phyloP scores from a whole-genome alignment of 1,140 invertebrate genomes.

The Lordiphosa clarofinis region DNA sequence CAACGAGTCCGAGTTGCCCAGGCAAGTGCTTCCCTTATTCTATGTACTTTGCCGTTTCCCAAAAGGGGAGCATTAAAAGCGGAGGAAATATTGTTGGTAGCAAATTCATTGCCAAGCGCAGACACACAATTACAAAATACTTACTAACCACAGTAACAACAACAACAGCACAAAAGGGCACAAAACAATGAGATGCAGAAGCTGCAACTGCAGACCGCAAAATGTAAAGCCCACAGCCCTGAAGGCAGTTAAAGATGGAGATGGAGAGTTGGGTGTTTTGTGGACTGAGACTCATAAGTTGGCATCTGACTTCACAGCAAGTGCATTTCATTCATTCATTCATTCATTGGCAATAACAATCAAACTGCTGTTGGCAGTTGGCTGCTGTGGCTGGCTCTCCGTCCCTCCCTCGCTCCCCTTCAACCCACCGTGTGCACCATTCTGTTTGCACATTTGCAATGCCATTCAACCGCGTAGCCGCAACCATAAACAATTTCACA shows the following conservation, averaged over 20 bases:
- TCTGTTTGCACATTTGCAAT: constrained; percentile 62
- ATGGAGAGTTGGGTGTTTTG: constrained; percentile 12
- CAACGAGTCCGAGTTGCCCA: not conserved
- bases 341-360: constrained; percentile 77
- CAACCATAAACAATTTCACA: constrained; percentile 39
- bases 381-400: constrained; percentile 43
- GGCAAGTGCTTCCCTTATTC: not conserved
- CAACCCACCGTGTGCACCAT: not conserved
- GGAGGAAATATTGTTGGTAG: constrained; percentile 11
- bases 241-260: constrained; percentile 31
- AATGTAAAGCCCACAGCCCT: constrained; percentile 69
- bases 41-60: not conserved
- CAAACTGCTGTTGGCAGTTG: constrained; percentile 52
- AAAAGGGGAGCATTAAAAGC: constrained; percentile 9
- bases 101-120: constrained; percentile 10
- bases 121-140: constrained; percentile 9
- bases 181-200: constrained; percentile 43
- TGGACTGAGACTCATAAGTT: constrained; percentile 34
- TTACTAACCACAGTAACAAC: constrained; percentile 17
- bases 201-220: constrained; percentile 63
- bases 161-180: constrained; percentile 26
- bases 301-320: constrained; percentile 57
- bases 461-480: constrained; percentile 65
- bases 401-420: constrained; percentile 19
- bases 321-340: constrained; percentile 73